Conservation (phyloP, 2,797 vertebrate species). For the Catamblyrhynchus diadema region DNA sequence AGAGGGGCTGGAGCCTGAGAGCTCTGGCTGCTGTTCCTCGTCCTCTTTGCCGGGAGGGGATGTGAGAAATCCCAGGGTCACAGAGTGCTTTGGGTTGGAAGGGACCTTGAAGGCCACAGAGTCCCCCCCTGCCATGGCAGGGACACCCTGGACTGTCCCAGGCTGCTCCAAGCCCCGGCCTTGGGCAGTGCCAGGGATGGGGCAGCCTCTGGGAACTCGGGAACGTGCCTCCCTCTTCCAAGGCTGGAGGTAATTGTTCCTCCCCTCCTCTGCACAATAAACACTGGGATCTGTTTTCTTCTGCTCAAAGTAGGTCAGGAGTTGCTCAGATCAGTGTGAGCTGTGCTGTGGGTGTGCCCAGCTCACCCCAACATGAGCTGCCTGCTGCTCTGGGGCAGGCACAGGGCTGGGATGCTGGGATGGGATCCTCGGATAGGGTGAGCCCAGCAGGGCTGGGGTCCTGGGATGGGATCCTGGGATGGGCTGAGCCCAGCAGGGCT, state of each 20-base stretch:
- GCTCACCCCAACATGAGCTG: not conserved
- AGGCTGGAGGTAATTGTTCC: not conserved
- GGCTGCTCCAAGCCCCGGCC: not conserved
- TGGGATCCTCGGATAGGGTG: too few species aligned
- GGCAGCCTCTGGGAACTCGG: not conserved
- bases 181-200: not conserved
- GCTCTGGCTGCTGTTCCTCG: not conserved
- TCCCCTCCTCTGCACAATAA: not conserved
- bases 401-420: not conserved
- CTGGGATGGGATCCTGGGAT: too few species aligned
- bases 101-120: not conserved
- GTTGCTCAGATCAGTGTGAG: not conserved
- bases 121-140: not conserved
- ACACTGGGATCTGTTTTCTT: not conserved
- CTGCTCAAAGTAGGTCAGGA: conserved; percentile 29
- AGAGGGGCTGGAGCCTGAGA: not conserved
- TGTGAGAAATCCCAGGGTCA: not conserved
- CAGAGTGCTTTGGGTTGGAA: not conserved
- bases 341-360: not conserved
- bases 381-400: not conserved
- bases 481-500: too few species aligned
- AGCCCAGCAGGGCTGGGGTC: too few species aligned
- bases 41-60: not conserved
- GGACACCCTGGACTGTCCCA: not conserved
- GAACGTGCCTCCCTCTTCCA: not conserved